phyloP scores from a whole-genome alignment of 2,797 vertebrate species.

The Sphenodon punctatus region DNA sequence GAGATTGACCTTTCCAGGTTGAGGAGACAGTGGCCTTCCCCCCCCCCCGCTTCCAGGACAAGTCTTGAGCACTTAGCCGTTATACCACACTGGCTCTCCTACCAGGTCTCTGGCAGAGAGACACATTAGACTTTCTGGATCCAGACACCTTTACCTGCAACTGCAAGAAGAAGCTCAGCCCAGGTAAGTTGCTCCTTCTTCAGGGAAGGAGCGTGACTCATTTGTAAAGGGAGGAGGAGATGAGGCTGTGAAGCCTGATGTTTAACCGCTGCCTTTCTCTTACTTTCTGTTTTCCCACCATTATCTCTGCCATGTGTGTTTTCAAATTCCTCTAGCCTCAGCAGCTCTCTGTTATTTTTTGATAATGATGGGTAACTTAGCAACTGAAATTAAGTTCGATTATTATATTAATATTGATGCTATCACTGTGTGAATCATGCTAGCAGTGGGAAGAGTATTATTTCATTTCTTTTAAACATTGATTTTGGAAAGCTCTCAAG shows the following conservation, averaged over 20 bases:
- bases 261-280: accelerated
- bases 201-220: too few species aligned
- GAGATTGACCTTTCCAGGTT: too few species aligned
- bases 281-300: background rate
- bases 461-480: constrained; percentile 43
- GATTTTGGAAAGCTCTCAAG: constrained; percentile 20
- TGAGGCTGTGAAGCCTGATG: background rate
- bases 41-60: too few species aligned
- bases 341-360: background rate
- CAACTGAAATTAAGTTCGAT: constrained; percentile 42
- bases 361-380: constrained; percentile 26
- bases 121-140: too few species aligned
- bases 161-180: too few species aligned
- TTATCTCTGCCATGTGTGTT: background rate
- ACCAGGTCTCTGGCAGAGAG: too few species aligned
- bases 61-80: too few species aligned
- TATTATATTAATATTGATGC: constrained; percentile 54
- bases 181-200: too few species aligned
- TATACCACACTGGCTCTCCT: too few species aligned
- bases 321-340: background rate
- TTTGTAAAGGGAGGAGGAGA: too few species aligned
- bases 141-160: too few species aligned
- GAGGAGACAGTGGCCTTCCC: too few species aligned
- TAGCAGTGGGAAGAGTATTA: constrained; percentile 40
- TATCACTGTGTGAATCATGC: constrained; percentile 15